Evolutionary conservation across 53 echinoderm and acorn worm genomes (phyloP).

Genomic region (Pentamera pediparva): DNA sequence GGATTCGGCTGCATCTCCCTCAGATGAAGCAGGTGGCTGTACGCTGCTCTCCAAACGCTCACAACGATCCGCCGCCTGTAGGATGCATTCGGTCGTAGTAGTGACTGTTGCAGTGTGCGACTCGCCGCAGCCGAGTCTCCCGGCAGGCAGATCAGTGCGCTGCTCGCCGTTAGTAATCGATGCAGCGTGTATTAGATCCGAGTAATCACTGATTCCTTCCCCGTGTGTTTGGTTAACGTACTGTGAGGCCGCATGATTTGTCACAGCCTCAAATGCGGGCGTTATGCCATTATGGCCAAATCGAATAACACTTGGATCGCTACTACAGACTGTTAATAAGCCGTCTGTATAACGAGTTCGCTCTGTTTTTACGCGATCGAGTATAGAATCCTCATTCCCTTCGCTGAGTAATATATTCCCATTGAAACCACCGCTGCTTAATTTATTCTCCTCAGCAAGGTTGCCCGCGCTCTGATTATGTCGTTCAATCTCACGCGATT

Average conservation of each 20-base stretch:
- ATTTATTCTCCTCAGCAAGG: constrained; percentile 26
- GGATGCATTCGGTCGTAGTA: too few relatives aligned
- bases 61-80: too few relatives aligned
- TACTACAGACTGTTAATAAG: constrained; percentile 7
- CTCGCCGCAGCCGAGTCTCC: too few relatives aligned
- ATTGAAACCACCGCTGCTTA: constrained; percentile 13
- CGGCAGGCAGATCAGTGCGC: too few relatives aligned
- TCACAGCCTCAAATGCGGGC: constrained; percentile 27
- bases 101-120: too few relatives aligned
- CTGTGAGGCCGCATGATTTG: constrained; percentile 11
- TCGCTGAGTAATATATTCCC: constrained; percentile 17
- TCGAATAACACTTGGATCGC: background rate
- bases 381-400: constrained; percentile 28
- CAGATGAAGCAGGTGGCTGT: background rate
- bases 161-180: background rate
- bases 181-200: background rate
- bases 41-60: constrained; percentile 11
- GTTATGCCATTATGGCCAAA: constrained; percentile 28
- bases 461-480: too few relatives aligned
- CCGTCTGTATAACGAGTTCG: background rate
- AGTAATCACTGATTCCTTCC: background rate
- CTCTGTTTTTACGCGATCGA: constrained; percentile 8
- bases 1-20: background rate
- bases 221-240: constrained; percentile 3
- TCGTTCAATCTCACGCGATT: too few relatives aligned